These are phyloP conservation scores for Bombus confusus DNA, from an alignment of 1,140 invertebrate species.

Conservation along the genomic window DNA sequence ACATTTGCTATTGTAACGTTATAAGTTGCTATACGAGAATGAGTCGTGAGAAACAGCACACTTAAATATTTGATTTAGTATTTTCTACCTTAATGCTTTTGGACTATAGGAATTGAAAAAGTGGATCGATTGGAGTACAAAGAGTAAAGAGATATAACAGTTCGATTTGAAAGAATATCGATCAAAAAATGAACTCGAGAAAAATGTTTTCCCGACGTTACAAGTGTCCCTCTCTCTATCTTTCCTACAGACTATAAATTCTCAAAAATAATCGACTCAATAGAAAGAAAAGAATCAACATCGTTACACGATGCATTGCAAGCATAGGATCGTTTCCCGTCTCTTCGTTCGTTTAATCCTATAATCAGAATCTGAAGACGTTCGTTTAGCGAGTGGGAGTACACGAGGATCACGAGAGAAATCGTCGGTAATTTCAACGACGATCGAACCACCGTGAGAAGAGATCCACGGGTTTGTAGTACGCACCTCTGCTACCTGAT, in stretches of 20 bases:
- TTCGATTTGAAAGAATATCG: no score
- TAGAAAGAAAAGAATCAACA: neutral
- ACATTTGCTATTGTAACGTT: no score
- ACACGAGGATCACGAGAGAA: slow-evolving; percentile 18
- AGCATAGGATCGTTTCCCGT: neutral
- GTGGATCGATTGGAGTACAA: no score
- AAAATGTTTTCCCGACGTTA: no score
- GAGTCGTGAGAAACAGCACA: no score
- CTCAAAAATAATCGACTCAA: no score
- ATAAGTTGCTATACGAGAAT: no score
- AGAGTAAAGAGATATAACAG: no score
- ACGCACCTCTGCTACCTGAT: slow-evolving; percentile 48
- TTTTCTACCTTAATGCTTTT: neutral
- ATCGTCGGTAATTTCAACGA: slow-evolving; percentile 33
- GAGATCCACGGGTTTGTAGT: slow-evolving; percentile 38
- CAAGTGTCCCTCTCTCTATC: no score
- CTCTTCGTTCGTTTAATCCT: neutral
- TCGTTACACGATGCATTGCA: neutral
- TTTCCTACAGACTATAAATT: no score
- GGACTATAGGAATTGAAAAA: no score
- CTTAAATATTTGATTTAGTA: neutral
- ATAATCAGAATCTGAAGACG: neutral
- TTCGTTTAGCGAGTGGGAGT: slow-evolving; percentile 19
- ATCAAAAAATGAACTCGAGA: no score
- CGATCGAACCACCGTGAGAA: slow-evolving; percentile 58